These are phyloP conservation scores for Rapana venosa DNA, from an alignment of 2,888 invertebrate genomes.

Conservation along the genomic window DNA sequence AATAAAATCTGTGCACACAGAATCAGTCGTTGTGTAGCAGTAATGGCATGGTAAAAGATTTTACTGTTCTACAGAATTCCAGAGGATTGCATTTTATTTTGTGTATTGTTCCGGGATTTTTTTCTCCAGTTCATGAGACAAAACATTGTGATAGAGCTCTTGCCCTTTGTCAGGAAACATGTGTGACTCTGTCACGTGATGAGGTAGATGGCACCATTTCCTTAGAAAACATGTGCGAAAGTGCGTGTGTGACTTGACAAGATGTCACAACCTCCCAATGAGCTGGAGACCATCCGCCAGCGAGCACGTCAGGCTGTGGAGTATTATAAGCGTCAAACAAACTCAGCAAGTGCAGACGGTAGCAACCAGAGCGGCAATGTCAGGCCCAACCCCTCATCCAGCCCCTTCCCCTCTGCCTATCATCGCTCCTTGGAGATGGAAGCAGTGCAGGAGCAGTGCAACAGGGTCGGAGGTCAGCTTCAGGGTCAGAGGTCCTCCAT, in stretches of 20 bases:
- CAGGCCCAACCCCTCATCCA: slow-evolving; percentile 34
- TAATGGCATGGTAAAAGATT: background rate
- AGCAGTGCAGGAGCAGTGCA: slow-evolving; percentile 49
- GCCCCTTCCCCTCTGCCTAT: slow-evolving; percentile 41
- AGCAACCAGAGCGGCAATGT: slow-evolving; percentile 42
- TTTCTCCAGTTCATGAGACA: background rate
- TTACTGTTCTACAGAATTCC: background rate
- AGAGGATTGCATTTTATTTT: background rate
- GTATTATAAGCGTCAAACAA: slow-evolving; percentile 67
- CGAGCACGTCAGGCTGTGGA: slow-evolving; percentile 69
- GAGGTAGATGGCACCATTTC: background rate
- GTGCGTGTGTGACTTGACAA: slow-evolving; percentile 47
- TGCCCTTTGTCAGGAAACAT: background rate
- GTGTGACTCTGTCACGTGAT: slow-evolving; percentile 25
- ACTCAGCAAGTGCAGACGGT: slow-evolving; percentile 44
- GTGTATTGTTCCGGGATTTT: background rate
- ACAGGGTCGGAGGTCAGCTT: slow-evolving; percentile 50
- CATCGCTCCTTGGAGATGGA: slow-evolving; percentile 46
- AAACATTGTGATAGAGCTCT: background rate
- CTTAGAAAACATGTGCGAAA: slow-evolving; percentile 34
- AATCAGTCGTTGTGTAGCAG: background rate
- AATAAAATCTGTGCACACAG: background rate
- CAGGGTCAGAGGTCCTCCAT: slow-evolving; percentile 48
- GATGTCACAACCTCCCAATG: slow-evolving; percentile 50
- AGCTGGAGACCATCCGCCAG: slow-evolving; percentile 65